phyloP scores from a whole-genome alignment of 2,888 invertebrate species.

The Phengaris alcon region DNA sequence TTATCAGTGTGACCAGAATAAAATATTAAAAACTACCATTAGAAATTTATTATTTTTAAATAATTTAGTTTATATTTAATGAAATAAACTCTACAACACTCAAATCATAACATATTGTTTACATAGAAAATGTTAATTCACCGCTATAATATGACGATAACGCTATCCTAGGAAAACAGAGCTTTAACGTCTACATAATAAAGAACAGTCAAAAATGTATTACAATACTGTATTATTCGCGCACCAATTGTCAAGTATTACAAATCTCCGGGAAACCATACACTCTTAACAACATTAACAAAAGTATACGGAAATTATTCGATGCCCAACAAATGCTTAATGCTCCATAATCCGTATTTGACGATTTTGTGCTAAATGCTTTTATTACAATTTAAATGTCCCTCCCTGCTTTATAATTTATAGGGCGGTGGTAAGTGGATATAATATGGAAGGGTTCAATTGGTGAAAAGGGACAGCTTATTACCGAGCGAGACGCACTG shows the following conservation, averaged over 20 bases:
- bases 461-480: not conserved
- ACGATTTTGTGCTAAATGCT: slow-evolving; percentile 51
- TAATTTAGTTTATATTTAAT: no score
- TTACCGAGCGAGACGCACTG: no score
- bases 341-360: slow-evolving; percentile 55
- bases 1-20: no score
- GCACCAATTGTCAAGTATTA: slow-evolving; percentile 3
- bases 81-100: no score
- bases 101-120: no score
- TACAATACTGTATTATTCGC: not conserved
- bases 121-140: no score
- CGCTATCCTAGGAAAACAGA: no score
- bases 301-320: slow-evolving; percentile 34
- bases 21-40: no score
- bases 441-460: not conserved
- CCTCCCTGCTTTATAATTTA: slow-evolving; percentile 67
- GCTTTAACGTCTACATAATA: no score
- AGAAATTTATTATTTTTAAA: no score
- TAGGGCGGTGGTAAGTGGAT: slow-evolving; percentile 40
- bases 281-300: slow-evolving; percentile 10
- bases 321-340: slow-evolving; percentile 50
- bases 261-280: slow-evolving; percentile 11
- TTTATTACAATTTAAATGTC: slow-evolving; percentile 44
- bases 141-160: no score
- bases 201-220: not conserved